Percentiles rank a stretch among this genome's conserved stretches.
Conservation (phyloP, 2,113 vertebrate species). For the Bos indicus region DNA sequence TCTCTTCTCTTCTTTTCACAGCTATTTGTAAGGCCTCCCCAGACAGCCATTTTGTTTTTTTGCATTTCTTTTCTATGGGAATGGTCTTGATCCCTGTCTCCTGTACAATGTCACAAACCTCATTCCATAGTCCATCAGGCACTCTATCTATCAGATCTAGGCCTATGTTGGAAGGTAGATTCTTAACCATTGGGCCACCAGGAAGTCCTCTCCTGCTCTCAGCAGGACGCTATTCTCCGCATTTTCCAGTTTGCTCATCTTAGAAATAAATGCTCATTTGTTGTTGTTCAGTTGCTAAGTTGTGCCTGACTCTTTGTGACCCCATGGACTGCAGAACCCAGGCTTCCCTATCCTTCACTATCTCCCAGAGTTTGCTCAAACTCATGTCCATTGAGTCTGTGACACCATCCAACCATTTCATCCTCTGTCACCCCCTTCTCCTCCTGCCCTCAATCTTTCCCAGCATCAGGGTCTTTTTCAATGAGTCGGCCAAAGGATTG, state of each 20-base stretch:
- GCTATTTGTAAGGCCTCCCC: too few relatives aligned
- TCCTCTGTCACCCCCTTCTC: background rate
- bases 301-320: background rate
- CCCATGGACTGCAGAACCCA: background rate
- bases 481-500: background rate
- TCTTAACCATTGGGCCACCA: background rate
- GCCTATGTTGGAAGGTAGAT: background rate
- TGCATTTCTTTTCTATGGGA: too few relatives aligned
- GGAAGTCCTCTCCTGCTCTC: background rate
- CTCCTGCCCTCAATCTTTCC: background rate
- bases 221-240: background rate
- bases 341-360: background rate
- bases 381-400: background rate
- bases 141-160: too few relatives aligned
- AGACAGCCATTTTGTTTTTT: too few relatives aligned
- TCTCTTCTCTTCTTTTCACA: too few relatives aligned
- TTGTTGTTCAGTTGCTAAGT: background rate
- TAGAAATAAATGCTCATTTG: background rate
- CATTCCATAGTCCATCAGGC: too few relatives aligned
- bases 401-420: background rate
- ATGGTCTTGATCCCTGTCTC: too few relatives aligned
- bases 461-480: background rate
- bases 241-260: background rate
- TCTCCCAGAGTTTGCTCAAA: background rate
- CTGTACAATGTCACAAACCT: too few relatives aligned